A percentile compares a stretch with the other conserved stretches of the same genome.
Conservation (phyloP, 2,113 vertebrate species). For the Spheniscus mendiculus region DNA sequence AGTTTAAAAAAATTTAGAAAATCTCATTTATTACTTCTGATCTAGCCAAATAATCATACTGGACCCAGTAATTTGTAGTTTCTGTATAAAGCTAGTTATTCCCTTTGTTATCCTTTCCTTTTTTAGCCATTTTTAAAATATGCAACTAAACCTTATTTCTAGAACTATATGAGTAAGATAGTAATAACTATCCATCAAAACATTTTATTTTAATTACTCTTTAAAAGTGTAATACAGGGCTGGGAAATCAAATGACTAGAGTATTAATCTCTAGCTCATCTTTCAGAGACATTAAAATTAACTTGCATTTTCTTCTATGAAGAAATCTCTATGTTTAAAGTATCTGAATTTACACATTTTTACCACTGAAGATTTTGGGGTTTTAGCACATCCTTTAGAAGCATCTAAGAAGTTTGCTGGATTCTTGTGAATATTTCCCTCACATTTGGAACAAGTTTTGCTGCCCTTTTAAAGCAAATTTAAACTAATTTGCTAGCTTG, state of each 20-base stretch:
- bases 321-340: not conserved
- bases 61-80: not conserved
- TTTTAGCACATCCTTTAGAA: not conserved
- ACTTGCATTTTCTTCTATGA: not conserved
- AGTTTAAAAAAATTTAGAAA: not conserved
- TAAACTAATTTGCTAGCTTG: not conserved
- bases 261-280: not conserved
- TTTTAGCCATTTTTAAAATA: not conserved
- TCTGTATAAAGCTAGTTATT: not conserved
- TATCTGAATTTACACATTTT: not conserved
- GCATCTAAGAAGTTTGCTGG: not conserved
- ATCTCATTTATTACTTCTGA: not conserved
- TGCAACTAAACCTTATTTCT: not conserved
- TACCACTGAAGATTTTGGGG: not conserved
- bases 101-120: not conserved
- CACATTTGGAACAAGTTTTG: not conserved
- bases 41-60: not conserved
- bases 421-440: not conserved
- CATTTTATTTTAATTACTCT: not conserved
- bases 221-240: not conserved
- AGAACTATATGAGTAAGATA: not conserved
- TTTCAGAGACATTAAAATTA: not conserved
- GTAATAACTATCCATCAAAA: not conserved
- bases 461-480: slow-evolving; percentile 16
- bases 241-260: not conserved